A percentile compares a stretch with the other conserved stretches of the same genome.
These are phyloP conservation scores for Anodontia alba DNA, from an alignment of 2,888 invertebrate genomes.

Conservation along the genomic window DNA sequence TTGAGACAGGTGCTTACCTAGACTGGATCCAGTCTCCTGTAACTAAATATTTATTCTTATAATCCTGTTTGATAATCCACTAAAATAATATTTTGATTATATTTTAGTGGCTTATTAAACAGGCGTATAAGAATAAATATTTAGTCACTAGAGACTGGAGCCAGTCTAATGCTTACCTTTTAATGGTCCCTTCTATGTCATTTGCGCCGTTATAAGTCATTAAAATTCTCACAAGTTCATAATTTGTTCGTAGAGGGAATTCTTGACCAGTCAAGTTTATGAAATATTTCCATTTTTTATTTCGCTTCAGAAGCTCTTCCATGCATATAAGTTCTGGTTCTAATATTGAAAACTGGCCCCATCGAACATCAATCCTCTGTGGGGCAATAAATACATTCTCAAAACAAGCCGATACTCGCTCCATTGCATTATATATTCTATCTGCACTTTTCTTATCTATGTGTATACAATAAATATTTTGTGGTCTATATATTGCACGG, in stretches of 20 bases:
- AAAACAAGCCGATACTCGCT: conserved; percentile 71
- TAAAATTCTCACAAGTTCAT: conserved; percentile 77
- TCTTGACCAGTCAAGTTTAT: conserved; percentile 81
- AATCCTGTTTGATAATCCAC: no score
- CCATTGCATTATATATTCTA: conserved; percentile 63
- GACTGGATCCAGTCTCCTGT: no score
- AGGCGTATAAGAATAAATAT: no score
- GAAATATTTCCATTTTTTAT: conserved; percentile 78
- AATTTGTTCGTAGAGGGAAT: conserved; percentile 79
- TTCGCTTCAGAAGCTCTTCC: conserved; percentile 64
- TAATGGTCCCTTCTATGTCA: conserved; percentile 69
- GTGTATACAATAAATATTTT: conserved; percentile 82
- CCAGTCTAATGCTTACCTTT: no score
- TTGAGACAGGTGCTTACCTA: no score
- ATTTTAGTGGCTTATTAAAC: no score
- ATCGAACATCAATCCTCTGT: conserved; percentile 62
- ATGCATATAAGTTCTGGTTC: conserved; percentile 79
- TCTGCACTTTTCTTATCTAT: conserved; percentile 74
- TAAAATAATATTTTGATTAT: no score
- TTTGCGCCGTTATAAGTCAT: conserved; percentile 79
- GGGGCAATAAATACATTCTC: conserved; percentile 77
- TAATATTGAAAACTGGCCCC: conserved; percentile 78
- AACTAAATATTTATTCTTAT: no score
- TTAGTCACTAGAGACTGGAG: no score
- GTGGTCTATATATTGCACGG: conserved; percentile 79